Percentiles rank a stretch among this genome's conserved stretches.
These are phyloP conservation scores for Anabacerthia variegaticeps DNA, from an alignment of 2,797 vertebrate genomes.

Conservation along the genomic window DNA sequence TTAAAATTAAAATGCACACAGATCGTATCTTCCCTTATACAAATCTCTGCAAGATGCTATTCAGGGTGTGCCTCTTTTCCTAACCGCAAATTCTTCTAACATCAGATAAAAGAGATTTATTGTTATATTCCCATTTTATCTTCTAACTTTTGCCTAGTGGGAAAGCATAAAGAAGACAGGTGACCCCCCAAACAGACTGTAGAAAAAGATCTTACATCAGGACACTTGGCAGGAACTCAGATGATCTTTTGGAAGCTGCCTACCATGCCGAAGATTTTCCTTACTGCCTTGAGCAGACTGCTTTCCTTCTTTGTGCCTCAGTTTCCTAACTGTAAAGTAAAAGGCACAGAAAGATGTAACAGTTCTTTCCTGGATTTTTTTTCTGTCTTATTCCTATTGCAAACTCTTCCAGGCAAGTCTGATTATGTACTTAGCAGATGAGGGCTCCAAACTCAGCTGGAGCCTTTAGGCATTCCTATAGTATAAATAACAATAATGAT, in stretches of 20 bases:
- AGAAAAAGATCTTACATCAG: background rate
- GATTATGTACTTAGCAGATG: background rate
- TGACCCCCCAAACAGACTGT: background rate
- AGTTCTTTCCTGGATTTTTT: background rate
- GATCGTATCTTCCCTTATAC: slow-evolving; percentile 46
- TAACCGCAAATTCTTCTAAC: background rate
- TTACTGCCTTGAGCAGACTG: background rate
- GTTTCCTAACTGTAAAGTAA: background rate
- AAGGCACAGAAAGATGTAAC: background rate
- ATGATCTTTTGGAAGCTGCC: background rate
- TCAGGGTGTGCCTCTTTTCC: slow-evolving; percentile 49
- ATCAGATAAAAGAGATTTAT: slow-evolving; percentile 65
- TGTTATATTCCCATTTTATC: background rate
- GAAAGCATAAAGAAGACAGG: slow-evolving; percentile 35
- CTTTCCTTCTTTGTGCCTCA: background rate
- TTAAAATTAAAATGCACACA: slow-evolving; percentile 40
- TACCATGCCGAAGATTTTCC: background rate
- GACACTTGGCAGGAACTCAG: background rate
- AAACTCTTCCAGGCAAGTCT: background rate
- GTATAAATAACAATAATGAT: slow-evolving; percentile 50
- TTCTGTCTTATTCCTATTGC: background rate
- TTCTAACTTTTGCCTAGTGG: slow-evolving; percentile 37
- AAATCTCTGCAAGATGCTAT: slow-evolving; percentile 9
- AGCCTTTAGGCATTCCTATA: slow-evolving; percentile 1
- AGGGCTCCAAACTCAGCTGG: slow-evolving; percentile 36